Percentiles rank a stretch among this genome's conserved stretches.
Conservation (phyloP, 1,140 invertebrate species). For the Elymnias hypermnestra region DNA sequence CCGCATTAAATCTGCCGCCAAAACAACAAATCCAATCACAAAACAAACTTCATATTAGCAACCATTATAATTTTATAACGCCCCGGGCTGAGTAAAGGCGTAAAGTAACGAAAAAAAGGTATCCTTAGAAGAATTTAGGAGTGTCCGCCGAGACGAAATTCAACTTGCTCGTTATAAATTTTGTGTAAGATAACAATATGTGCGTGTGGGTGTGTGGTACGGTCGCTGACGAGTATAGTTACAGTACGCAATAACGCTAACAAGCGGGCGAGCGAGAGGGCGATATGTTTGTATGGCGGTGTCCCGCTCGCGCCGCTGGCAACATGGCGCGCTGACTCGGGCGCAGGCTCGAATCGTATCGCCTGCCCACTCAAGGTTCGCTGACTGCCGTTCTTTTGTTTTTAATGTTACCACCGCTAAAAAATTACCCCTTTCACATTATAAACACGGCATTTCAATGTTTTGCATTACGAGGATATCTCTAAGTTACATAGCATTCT, state of each 20-base stretch:
- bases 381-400: conserved; percentile 78
- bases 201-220: conserved; percentile 68
- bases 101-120: conserved; percentile 49
- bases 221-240: conserved; percentile 73
- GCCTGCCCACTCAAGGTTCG: conserved; percentile 78
- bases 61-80: conserved; percentile 63
- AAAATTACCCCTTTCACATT: conserved; percentile 30
- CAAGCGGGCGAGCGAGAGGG: conserved; percentile 59
- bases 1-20: conserved; percentile 14
- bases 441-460: too few relatives aligned
- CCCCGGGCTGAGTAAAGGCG: conserved; percentile 42
- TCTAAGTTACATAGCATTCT: too few relatives aligned
- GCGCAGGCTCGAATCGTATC: conserved; percentile 76
- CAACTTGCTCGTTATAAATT: conserved; percentile 73
- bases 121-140: conserved; percentile 74
- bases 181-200: conserved; percentile 74
- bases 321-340: conserved; percentile 74
- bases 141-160: conserved; percentile 68
- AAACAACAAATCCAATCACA: conserved; percentile 23
- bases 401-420: conserved; percentile 64
- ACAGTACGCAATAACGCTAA: conserved; percentile 75
- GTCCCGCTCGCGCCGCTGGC: conserved; percentile 53
- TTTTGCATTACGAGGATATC: too few relatives aligned
- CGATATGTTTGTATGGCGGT: conserved; percentile 40
- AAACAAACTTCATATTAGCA: conserved; percentile 48